Evolutionary conservation across 2,797 vertebrate genomes (phyloP).

Genomic region (Etheostoma nigrum): DNA sequence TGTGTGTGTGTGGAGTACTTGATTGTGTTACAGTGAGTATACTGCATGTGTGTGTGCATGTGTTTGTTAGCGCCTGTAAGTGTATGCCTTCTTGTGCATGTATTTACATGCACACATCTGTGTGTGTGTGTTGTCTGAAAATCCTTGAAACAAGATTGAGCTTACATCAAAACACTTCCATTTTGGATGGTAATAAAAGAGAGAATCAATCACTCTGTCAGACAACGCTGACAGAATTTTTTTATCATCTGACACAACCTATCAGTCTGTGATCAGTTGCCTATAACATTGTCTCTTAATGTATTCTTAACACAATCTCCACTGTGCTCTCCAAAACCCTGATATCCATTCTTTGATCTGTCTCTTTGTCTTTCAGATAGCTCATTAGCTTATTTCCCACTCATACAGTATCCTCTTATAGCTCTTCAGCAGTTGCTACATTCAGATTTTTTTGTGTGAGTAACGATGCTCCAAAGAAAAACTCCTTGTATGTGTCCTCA

Average conservation of each 20-base stretch:
- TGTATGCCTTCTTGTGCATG: too few relatives aligned
- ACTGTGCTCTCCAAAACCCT: slow-evolving; percentile 47
- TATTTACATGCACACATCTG: neutral
- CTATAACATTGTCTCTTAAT: slow-evolving; percentile 61
- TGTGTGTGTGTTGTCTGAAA: slow-evolving; percentile 13
- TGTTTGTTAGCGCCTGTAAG: neutral
- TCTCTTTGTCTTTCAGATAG: slow-evolving; percentile 34
- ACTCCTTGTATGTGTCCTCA: too few relatives aligned
- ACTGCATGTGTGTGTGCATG: slow-evolving; percentile 24
- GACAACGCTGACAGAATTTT: slow-evolving; percentile 66
- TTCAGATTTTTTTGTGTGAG: slow-evolving; percentile 38
- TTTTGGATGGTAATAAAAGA: slow-evolving; percentile 65
- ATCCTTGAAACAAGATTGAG: slow-evolving; percentile 52
- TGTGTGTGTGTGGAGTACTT: slow-evolving; percentile 25
- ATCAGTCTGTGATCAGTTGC: slow-evolving; percentile 72
- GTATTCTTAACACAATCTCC: slow-evolving; percentile 49
- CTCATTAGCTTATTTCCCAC: slow-evolving; percentile 36
- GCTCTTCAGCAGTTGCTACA: slow-evolving; percentile 56
- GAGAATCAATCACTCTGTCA: slow-evolving; percentile 70
- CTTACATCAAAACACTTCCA: slow-evolving; percentile 52
- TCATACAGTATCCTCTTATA: slow-evolving; percentile 14
- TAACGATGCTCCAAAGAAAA: too few relatives aligned
- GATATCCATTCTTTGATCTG: slow-evolving; percentile 43
- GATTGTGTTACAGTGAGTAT: slow-evolving; percentile 27
- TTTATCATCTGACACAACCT: slow-evolving; percentile 59